Evolutionary conservation across 2,888 invertebrate species (phyloP), one percentile per base, ranked within the genome.

Genomic region (Siphonodentalium dalli): DNA sequence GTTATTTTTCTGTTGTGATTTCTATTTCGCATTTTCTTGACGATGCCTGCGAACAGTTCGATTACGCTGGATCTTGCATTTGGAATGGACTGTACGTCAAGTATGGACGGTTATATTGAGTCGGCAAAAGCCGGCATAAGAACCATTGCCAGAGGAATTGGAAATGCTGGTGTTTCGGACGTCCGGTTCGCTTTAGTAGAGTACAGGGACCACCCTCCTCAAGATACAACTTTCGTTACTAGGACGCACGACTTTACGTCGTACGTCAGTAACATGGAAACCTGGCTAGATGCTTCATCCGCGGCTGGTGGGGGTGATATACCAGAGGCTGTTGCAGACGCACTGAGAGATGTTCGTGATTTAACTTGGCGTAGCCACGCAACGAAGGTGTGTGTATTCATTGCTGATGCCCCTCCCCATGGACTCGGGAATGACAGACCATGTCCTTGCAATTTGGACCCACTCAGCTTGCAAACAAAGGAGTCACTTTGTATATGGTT

Each of bases 341-440:
- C 57, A 13, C 46, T 68, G 6, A 58, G 62, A 40, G 45, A 54
- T n/a, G 51, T 66, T 20, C 33, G 58, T 2, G 66, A 64, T 38
- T 49, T 68, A 18, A 34, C 15, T 27, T 68, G 68, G 68, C 24
- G 66, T 23, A 42, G 46, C 4, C 50, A 62, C 7, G 51, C 68
- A 20, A 63, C 68, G 2, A 65, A 63, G 35, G 59, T 68, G 9
- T 60, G 60, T 37, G 59, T 68, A 13, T 54, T 68, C 18, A 57
- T 68, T n/a, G 40, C 61, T 15, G 65, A 68, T 35, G 68, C 68
- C 8, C 68, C 68, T 3, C 68, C 68, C n/a, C 68, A 68, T 40
- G 68, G 66, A 9, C 51, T 68, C 15, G 15, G n/a, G n/a, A n/a
- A n/a, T n/a, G n/a, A n/a, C n/a, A n/a, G n/a, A n/a, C n/a, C n/a